Evolutionary conservation across 2,797 vertebrate genomes (phyloP), one percentile per base, ranked within the genome.

Genomic region (Xenentodon cancila): DNA sequence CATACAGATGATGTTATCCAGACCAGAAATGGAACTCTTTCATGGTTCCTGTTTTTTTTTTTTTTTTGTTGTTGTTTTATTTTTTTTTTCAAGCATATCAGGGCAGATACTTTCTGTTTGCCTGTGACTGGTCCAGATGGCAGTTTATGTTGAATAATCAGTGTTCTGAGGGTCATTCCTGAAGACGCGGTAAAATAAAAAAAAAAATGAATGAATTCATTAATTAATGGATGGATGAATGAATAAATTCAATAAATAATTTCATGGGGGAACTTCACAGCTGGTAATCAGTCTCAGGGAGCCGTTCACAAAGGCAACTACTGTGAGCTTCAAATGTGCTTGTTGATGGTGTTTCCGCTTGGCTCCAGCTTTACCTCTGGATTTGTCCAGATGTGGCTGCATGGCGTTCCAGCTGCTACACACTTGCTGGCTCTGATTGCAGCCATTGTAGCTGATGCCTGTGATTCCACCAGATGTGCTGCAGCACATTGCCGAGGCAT

Each of bases 281-380:
- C 17, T 17, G 25, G 27, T 52, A 5, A 32, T 11, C 15, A 22
- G 21, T 48, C 46, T 21, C 11, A 48, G 46, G 46, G 20, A 48
- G 20, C 20, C 20, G 2, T 48, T 43, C 37, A 44, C 20, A 17
- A 12, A 32, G 37, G 18, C 18, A 15, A 34, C 6, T 47, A 20
- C 13, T 34, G 12, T 43, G 7, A 43, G 9, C 16, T 45, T 52
- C 19, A 19, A 43, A 57, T 19, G 40, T 55, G 15, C 25, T 15
- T n/a, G 30, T n/a, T 20, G 53, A 13, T 62, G 50, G 19, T 21
- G 50, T 42, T 34, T 63, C 27, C 25, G 17, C 27, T 49, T 53
- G 60, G 42, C 49, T 45, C 27, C 50, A 32, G 27, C 16, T 16
- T 11, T 32, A n/a, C 27, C 17, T 30, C 50, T 52, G 25, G 25